Evolutionary conservation across 2,888 invertebrate species (phyloP).

Genomic region (Melieria picta): DNA sequence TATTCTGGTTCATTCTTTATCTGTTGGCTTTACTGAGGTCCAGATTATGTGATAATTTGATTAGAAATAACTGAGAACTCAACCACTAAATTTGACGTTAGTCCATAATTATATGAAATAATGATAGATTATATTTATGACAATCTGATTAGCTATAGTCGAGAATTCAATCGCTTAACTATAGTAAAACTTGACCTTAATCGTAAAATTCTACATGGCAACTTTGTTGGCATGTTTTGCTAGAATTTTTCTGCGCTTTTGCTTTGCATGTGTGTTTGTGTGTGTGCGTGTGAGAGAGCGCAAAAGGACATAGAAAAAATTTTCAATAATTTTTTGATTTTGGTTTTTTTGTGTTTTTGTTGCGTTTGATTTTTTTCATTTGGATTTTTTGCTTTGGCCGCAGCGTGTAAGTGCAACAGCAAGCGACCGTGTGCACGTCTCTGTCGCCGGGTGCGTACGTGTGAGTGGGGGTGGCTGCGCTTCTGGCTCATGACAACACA

Average conservation of each 20-base stretch:
- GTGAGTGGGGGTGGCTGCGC: no score
- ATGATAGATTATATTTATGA: no score
- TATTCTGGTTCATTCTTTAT: no score
- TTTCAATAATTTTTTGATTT: slow-evolving; percentile 26
- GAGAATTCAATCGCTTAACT: no score
- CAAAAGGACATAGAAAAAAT: slow-evolving; percentile 26
- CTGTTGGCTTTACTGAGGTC: no score
- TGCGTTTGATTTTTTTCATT: slow-evolving; percentile 1
- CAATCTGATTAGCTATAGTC: no score
- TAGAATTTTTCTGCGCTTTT: slow-evolving; percentile 40
- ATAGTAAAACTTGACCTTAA: no score
- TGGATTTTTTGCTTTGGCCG: slow-evolving; percentile 12
- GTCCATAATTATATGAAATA: no score
- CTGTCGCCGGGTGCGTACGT: slow-evolving; percentile 8
- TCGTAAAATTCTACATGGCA: slow-evolving; percentile 28
- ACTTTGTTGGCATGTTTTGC: slow-evolving; percentile 44
- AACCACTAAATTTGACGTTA: no score
- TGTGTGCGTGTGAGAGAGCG: slow-evolving; percentile 8
- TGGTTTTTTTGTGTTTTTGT: slow-evolving; percentile 16
- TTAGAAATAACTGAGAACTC: no score
- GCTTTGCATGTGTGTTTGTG: slow-evolving; percentile 21
- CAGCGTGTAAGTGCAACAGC: slow-evolving; percentile 28
- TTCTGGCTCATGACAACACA: background rate
- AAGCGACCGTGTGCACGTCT: slow-evolving; percentile 18
- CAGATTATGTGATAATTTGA: no score